Percentiles rank a stretch among this genome's conserved stretches.
Conservation (phyloP, 2,113 vertebrate genomes). For the Macaca fascicularis region DNA sequence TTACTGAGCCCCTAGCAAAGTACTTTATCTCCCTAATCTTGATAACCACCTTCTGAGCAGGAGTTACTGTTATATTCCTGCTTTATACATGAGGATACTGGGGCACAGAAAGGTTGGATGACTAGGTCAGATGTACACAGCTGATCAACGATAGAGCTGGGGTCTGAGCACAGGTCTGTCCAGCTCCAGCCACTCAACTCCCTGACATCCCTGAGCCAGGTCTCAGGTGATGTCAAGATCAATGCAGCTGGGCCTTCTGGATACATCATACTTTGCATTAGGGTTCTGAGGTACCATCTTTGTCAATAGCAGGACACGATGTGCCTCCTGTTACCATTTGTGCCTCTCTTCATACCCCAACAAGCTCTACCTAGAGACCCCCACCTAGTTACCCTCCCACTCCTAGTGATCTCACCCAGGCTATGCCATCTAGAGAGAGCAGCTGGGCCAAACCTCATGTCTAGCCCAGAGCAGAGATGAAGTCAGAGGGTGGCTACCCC, state of each 20-base stretch:
- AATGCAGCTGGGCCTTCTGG: background rate
- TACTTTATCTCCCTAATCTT: background rate
- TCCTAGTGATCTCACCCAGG: background rate
- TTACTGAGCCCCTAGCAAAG: background rate
- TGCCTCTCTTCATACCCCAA: background rate
- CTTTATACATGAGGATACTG: background rate
- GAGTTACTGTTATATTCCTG: background rate
- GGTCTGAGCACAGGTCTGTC: background rate
- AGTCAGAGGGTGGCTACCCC: too few relatives aligned
- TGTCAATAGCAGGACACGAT: background rate
- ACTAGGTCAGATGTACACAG: too few relatives aligned
- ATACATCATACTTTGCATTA: background rate
- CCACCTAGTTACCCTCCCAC: background rate
- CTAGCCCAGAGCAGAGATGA: background rate
- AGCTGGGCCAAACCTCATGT: background rate
- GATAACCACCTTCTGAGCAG: background rate
- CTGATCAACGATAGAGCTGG: background rate
- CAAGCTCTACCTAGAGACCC: background rate
- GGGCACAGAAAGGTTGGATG: background rate
- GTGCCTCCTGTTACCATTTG: accelerated
- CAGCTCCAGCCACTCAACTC: background rate
- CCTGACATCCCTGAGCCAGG: background rate
- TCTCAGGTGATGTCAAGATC: background rate
- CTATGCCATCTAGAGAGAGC: background rate
- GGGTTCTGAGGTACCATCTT: background rate